Conservation (phyloP, 2,888 invertebrate genomes). For the Pegoplata infirma region DNA sequence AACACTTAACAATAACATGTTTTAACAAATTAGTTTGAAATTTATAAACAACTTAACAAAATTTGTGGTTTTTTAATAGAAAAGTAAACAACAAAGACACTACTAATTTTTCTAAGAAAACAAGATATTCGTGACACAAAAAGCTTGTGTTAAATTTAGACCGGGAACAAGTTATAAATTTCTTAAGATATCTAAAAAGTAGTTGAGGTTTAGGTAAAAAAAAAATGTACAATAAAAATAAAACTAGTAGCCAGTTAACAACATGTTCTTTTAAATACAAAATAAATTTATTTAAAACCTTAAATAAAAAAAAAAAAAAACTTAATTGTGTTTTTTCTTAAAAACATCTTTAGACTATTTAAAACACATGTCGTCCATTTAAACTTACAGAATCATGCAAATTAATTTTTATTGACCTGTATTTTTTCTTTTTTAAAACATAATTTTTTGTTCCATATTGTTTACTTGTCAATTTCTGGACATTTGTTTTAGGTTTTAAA, state of each 20-base stretch:
- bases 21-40: neutral
- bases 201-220: neutral
- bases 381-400: too few relatives aligned
- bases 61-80: neutral
- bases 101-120: neutral
- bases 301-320: neutral
- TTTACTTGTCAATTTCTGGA: neutral
- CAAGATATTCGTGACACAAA: neutral
- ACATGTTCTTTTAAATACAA: neutral
- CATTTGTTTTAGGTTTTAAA: neutral
- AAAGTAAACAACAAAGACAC: neutral
- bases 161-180: neutral
- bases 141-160: neutral
- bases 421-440: too few relatives aligned
- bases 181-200: neutral
- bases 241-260: neutral
- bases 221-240: neutral
- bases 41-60: neutral
- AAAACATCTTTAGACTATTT: neutral
- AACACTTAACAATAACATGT: neutral
- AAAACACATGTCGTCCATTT: slow-evolving; percentile 34
- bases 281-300: neutral
- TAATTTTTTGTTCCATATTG: neutral
- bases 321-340: neutral
- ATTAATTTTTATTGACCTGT: neutral